Percentiles rank a stretch among this genome's conserved stretches.
phyloP scores from a whole-genome alignment of 2,888 invertebrate species.

The Tridacna crocea region DNA sequence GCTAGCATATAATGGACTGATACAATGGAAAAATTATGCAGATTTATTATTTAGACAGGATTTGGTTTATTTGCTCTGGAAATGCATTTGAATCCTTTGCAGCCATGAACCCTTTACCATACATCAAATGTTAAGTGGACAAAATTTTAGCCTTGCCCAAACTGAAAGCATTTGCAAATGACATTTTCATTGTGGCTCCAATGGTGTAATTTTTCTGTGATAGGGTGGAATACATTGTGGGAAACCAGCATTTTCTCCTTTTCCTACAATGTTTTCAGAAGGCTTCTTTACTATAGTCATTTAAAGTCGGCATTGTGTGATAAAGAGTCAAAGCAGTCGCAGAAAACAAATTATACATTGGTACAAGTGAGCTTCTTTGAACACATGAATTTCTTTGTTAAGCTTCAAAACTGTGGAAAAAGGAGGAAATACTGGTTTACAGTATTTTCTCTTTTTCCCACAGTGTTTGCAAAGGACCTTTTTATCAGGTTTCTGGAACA shows the following conservation, averaged over 20 bases:
- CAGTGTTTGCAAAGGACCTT: not conserved
- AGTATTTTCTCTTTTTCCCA: not conserved
- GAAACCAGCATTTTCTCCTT: no score
- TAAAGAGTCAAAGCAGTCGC: no score
- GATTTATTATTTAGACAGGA: slow-evolving; percentile 21
- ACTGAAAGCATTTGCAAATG: no score
- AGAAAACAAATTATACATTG: not conserved
- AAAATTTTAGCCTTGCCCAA: no score
- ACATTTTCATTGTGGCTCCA: no score
- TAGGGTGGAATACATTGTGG: no score
- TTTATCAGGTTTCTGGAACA: no score
- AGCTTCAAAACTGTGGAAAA: not conserved
- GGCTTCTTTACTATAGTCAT: no score
- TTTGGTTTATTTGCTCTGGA: not conserved
- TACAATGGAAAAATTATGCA: slow-evolving; percentile 51
- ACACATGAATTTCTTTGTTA: not conserved
- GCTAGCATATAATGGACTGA: slow-evolving; percentile 10
- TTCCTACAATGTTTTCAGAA: no score
- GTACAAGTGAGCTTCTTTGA: not conserved
- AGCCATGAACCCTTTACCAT: not conserved
- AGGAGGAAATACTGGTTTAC: not conserved
- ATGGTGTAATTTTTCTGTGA: no score
- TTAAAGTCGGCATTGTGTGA: no score
- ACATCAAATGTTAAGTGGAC: not conserved
- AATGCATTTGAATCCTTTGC: no score